Conservation (phyloP, 2,113 vertebrate species). For the Canis aureus region DNA sequence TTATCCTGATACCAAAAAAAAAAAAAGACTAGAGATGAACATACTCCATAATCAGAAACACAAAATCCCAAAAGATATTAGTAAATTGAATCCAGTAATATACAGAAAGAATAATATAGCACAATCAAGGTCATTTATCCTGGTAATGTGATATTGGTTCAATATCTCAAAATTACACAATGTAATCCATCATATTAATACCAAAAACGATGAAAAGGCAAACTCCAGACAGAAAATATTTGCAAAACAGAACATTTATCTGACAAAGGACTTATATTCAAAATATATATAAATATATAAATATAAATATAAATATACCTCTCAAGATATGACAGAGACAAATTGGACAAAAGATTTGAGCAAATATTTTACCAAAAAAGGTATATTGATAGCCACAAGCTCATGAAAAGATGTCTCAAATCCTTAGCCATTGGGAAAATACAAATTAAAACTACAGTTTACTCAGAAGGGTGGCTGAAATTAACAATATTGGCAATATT, state of each 20-base stretch:
- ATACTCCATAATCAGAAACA: not conserved
- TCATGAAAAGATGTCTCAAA: not conserved
- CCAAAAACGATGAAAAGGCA: conserved; percentile 12
- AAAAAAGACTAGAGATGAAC: not conserved
- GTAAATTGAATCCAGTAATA: not conserved
- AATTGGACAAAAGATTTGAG: not conserved
- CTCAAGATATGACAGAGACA: not conserved
- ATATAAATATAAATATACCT: not conserved
- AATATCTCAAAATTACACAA: not conserved
- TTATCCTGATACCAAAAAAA: not conserved
- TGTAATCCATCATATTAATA: not conserved
- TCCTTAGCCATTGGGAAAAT: not conserved
- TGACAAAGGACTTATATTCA: not conserved
- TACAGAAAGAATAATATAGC: not conserved
- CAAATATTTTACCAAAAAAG: conserved; percentile 13
- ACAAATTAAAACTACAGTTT: not conserved
- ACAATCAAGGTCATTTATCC: not conserved
- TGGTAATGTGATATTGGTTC: not conserved
- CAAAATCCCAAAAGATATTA: not conserved
- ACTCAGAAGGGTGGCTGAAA: not conserved
- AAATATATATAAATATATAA: not conserved
- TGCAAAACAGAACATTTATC: not conserved
- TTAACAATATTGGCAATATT: not conserved
- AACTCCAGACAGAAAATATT: not conserved
- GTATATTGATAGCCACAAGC: not conserved